Conservation (phyloP, 2,113 vertebrate species). For the rabbit (Oryctolagus cuniculus) region DNA sequence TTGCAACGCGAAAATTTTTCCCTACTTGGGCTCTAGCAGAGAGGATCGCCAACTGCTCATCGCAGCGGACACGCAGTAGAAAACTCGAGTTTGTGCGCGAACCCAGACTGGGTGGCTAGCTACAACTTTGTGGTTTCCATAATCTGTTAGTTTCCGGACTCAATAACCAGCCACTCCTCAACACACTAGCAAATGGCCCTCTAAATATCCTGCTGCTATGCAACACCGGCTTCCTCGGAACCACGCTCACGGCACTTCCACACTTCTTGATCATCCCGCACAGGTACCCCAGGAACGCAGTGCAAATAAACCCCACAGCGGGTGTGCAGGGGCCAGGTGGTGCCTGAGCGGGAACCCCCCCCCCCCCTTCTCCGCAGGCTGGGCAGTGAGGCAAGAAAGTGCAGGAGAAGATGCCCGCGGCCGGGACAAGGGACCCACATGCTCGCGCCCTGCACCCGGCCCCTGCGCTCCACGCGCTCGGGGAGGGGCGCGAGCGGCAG, state of each 20-base stretch:
- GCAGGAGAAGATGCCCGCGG: not conserved
- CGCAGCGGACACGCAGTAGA: conserved; percentile 70
- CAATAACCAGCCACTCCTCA: not conserved
- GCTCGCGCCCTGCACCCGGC: not conserved
- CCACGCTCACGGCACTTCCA: conserved; percentile 22
- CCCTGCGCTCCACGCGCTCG: not conserved
- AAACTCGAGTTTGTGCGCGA: conserved; percentile 69
- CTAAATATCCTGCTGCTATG: conserved; percentile 58
- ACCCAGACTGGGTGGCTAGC: conserved; percentile 43
- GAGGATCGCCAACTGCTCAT: conserved; percentile 59
- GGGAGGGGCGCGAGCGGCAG: not conserved
- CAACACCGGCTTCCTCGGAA: conserved; percentile 57
- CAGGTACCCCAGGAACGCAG: not conserved
- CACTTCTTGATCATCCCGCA: not conserved
- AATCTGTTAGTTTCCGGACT: not conserved
- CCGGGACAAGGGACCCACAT: not conserved
- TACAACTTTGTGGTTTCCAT: conserved; percentile 66
- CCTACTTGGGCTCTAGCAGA: conserved; percentile 34
- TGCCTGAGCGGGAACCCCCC: conserved; percentile 50
- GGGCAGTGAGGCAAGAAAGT: conserved; percentile 2
- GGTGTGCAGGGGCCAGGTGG: conserved; percentile 4
- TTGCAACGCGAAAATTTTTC: conserved; percentile 14
- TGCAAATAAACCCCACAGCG: not conserved
- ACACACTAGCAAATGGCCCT: conserved; percentile 50
- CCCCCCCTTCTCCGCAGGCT: not conserved